Evolutionary conservation across 2,888 invertebrate genomes (phyloP).

Genomic region (Drosophila mulleri): DNA sequence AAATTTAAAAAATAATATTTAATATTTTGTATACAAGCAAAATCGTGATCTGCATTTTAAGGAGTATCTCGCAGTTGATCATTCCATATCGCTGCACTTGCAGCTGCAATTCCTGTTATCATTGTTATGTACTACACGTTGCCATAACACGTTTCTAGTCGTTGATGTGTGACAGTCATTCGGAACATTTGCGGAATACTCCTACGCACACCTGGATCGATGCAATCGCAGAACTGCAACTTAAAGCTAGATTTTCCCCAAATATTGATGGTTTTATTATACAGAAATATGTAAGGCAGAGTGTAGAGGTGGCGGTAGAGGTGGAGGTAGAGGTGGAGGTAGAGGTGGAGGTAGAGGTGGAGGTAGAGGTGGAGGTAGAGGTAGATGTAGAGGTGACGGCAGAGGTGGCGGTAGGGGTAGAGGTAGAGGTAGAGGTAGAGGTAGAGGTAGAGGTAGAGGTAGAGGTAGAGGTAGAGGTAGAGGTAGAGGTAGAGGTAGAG

Average conservation of each 20-base stretch:
- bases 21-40: no score
- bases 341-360: no score
- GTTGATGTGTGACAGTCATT: neutral
- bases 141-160: slow-evolving; percentile 38
- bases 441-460: no score
- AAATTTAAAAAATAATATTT: no score
- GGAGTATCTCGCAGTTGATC: neutral
- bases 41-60: neutral
- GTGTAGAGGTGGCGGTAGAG: neutral
- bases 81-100: neutral
- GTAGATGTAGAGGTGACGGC: no score
- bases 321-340: no score
- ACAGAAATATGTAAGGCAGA: neutral
- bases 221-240: neutral
- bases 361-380: no score
- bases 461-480: no score
- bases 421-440: no score
- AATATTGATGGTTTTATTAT: neutral
- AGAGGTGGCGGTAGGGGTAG: no score
- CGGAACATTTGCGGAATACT: neutral
- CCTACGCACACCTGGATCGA: neutral
- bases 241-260: neutral
- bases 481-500: no score
- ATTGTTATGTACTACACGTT: slow-evolving; percentile 34
- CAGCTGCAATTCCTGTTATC: neutral